Evolutionary conservation across 2,888 invertebrate genomes (phyloP).

Genomic region (Drosophila crucigera): DNA sequence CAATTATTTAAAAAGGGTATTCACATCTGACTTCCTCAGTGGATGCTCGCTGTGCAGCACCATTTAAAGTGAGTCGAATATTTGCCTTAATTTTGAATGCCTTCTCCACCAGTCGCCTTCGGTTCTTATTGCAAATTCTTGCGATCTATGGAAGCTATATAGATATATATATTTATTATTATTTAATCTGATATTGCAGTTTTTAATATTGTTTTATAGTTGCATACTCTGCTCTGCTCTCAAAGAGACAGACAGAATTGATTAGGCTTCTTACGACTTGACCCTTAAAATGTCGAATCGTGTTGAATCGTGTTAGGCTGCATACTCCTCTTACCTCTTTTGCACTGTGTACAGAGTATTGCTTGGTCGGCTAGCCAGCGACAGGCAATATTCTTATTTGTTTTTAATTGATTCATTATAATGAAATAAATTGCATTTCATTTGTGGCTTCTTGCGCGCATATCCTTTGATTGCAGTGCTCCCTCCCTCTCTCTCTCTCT

Average conservation of each 20-base stretch:
- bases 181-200: too few species aligned
- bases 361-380: background rate
- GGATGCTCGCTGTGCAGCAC: background rate
- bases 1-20: background rate
- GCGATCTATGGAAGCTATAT: background rate
- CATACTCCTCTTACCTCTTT: background rate
- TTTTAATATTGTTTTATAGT: too few species aligned
- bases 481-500: background rate
- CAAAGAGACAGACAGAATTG: too few species aligned
- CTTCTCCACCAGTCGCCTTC: background rate
- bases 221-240: too few species aligned
- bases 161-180: background rate
- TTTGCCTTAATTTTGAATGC: background rate
- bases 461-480: slow-evolving; percentile 62
- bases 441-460: slow-evolving; percentile 25
- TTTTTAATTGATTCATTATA: slow-evolving; percentile 57
- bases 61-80: background rate
- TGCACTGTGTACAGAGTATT: background rate
- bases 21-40: background rate
- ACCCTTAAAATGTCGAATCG: too few species aligned
- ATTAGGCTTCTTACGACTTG: too few species aligned
- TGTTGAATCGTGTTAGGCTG: background rate
- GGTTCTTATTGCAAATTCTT: background rate
- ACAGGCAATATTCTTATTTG: slow-evolving; percentile 1
- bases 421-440: slow-evolving; percentile 49